Base-by-base conservation (phyloP, 2,113 vertebrate species). In the Pteronura brasiliensis region DNA sequence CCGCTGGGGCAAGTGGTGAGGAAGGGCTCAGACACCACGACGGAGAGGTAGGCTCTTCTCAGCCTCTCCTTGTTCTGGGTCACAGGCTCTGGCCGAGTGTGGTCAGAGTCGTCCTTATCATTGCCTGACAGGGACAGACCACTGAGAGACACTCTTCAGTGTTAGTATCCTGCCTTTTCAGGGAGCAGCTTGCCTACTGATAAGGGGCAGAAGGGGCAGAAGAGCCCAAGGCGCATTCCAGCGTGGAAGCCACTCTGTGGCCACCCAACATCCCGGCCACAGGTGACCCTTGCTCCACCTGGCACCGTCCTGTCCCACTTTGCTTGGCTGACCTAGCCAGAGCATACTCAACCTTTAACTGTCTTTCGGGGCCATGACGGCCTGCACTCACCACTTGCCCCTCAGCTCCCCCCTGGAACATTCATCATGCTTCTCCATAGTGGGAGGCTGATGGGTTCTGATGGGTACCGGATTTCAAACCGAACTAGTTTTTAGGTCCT, bases 21-120 rank as follows among this genome's bases (percentile, higher is more conserved):
- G 72, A 81, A 79, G 81, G 55, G 31, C 44, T 15, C 10, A 15
- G 23, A 21, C 36, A 25, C 21, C 42, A 21, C 0, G 3, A 88
- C 77, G 14, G 23, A n/a, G 39, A 59, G 47, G 59, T 1, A 67
- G n/a, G 21, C 69, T 84, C 29, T 74, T 42, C 34, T 65, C 49
- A 20, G 77, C 39, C 65, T 42, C 23, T 18, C 59, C 69, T 52
- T 1, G 44, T 27, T 18, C 91, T 42, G 27, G 31, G 44, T 88
- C 55, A 61, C 63, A 29, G 67, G 92, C 34, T 71, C 82, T 63
- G 47, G 63, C 36, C 7, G 0, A 10, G 39, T 34, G 23, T 7
- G 27, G 12, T 21, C 34, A 4, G 20, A 23, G 25, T 18, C 0
- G 8, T 12, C 57, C 42, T 3, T 10, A 1, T 1, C 4, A 18